Base-by-base conservation (phyloP, 2,888 invertebrate genomes). In the Callinectes sapidus region DNA sequence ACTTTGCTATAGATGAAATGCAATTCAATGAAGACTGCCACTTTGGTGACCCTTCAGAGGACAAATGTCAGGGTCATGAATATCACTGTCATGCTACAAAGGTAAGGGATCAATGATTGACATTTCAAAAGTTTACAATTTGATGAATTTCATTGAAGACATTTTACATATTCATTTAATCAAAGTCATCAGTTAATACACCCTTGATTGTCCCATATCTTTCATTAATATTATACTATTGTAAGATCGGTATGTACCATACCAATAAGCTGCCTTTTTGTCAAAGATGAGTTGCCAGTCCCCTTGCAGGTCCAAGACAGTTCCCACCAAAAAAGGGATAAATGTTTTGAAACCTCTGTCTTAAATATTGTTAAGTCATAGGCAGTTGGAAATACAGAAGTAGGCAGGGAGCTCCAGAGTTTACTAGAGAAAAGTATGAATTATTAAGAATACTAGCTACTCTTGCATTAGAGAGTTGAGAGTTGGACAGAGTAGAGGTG, bases 1-100 rank as follows among this genome's bases (percentile, higher is more conserved):
- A 32, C 39, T 91, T 91, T 77, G 93, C 93, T 54, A 54, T 93
- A n/a, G 93, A 93, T 91, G 91, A 91, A 54, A 77, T 89, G 18
- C 1, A 14, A 2, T 93, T 91, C 48, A 66, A 87, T 48, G 28
- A 91, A n/a, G 39, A 39, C 48, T 93, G 93, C 66, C 86, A 91
- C 89, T 91, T 87, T 71, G 86, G 87, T 32, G 35, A 91, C 0
- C 93, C 93, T 13, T n/a, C 48, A 66, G 54, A 89, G 35, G 48
- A 32, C 5, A 87, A 77, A 35, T 93, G 93, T 81, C 23, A 23
- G 13, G 10, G n/a, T 23, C 1, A 42, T 54, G 77, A 90, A 86
- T 91, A 87, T 85, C 91, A 91, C 23, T 93, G 93, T 35, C 35
- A 32, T 13, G 5, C 35, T 39, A 93, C 93, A 87, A 71, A 87